These are phyloP conservation scores for Solea solea DNA, from an alignment of 2,113 vertebrate genomes.

Conservation along the genomic window DNA sequence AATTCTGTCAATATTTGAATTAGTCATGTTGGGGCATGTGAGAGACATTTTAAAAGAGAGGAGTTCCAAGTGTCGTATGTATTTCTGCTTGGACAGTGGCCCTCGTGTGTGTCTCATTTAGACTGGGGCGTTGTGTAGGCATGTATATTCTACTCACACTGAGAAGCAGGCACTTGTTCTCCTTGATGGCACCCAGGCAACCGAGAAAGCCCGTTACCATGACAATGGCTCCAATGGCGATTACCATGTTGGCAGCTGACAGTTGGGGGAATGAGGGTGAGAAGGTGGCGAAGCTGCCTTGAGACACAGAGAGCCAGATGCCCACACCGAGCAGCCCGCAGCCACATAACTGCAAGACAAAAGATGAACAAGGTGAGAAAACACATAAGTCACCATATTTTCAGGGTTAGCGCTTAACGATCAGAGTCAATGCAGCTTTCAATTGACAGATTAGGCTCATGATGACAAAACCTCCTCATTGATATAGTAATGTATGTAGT, in stretches of 20 bases:
- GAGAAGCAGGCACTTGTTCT: slow-evolving; percentile 99
- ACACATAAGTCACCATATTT: background rate
- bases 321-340: slow-evolving; percentile 97
- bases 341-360: slow-evolving; percentile 90
- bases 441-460: background rate
- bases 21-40: background rate
- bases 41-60: background rate
- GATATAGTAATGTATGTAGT: background rate
- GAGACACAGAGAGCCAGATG: slow-evolving; percentile 98
- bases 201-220: slow-evolving; percentile 99
- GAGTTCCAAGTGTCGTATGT: background rate
- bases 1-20: slow-evolving; percentile 17
- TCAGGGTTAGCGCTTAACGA: background rate
- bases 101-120: background rate
- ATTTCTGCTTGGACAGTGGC: background rate
- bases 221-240: slow-evolving; percentile 92
- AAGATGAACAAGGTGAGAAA: slow-evolving; percentile 65
- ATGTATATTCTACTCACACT: slow-evolving; percentile 87
- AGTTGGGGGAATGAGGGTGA: slow-evolving; percentile 95
- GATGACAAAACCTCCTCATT: background rate
- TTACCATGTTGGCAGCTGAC: slow-evolving; percentile 97
- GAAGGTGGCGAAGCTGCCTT: slow-evolving; percentile 99
- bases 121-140: background rate
- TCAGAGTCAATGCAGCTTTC: background rate
- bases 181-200: slow-evolving; percentile 98